phyloP scores from a whole-genome alignment of 2,113 vertebrate genomes.

The Delphinapterus leucas region DNA sequence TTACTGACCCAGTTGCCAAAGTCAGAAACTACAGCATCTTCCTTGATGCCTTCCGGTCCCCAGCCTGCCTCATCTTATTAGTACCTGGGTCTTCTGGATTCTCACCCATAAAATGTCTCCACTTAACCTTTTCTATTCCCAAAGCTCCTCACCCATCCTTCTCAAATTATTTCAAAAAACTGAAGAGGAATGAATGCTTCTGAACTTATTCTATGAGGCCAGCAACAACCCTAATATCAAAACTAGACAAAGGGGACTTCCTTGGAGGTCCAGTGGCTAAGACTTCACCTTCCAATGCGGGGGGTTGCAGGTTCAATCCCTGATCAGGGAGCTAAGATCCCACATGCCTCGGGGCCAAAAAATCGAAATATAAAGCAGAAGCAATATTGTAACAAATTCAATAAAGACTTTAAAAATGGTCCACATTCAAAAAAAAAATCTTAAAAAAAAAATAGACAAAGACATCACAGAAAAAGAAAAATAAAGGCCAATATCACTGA shows the following conservation, averaged over 20 bases:
- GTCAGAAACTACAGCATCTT: not conserved
- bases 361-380: no score
- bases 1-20: not conserved
- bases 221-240: not conserved
- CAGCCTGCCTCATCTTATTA: not conserved
- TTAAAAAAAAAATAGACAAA: not conserved
- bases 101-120: not conserved
- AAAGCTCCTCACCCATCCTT: not conserved
- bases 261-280: no score
- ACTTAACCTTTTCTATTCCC: not conserved
- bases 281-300: no score
- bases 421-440: no score
- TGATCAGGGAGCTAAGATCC: no score
- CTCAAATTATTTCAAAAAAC: not conserved
- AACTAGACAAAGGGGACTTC: not conserved
- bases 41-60: not conserved
- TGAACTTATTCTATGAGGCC: not conserved
- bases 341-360: no score
- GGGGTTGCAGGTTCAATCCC: no score
- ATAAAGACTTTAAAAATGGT: no score
- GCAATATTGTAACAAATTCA: no score
- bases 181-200: not conserved
- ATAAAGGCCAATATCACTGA: not conserved
- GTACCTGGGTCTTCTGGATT: no score
- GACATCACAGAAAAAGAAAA: not conserved